phyloP scores from a whole-genome alignment of 2,888 invertebrate species.

The Drosophila fungiperda region DNA sequence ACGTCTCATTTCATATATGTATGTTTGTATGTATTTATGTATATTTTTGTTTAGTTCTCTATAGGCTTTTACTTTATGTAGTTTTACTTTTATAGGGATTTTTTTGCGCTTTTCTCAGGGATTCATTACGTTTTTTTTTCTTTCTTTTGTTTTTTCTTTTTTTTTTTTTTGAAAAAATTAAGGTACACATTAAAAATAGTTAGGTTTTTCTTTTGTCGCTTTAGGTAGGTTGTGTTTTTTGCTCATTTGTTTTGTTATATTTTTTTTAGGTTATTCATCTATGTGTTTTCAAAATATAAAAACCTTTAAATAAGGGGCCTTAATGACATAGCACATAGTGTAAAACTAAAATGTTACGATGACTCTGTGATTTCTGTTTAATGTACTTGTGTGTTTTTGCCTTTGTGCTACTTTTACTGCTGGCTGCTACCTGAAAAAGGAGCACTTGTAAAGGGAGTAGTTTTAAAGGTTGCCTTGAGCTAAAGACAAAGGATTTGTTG shows the following conservation, averaged over 20 bases:
- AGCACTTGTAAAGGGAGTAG: conserved; percentile 21
- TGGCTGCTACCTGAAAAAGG: conserved; percentile 24
- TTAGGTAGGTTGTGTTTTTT: conserved; percentile 73
- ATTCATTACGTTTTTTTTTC: conserved; percentile 52
- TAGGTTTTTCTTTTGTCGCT: conserved; percentile 75
- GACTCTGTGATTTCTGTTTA: conserved; percentile 26
- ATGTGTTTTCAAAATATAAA: conserved; percentile 52
- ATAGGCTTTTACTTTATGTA: conserved; percentile 45
- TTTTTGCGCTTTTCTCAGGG: conserved; percentile 51
- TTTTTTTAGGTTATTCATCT: conserved; percentile 31
- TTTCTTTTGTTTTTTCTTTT: conserved; percentile 22
- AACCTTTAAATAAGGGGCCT: conserved; percentile 64
- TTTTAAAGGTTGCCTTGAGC: conserved; percentile 42
- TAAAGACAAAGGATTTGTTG: conserved; percentile 52
- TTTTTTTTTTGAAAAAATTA: conserved; percentile 65
- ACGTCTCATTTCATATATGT: conserved; percentile 44
- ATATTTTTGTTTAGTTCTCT: conserved; percentile 54
- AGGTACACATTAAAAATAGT: conserved; percentile 83
- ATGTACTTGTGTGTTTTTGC: conserved; percentile 17
- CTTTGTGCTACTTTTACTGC: conserved; percentile 45
- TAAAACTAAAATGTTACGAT: conserved; percentile 65
- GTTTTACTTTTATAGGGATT: conserved; percentile 39
- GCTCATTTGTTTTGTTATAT: conserved; percentile 11
- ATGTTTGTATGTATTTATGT: conserved; percentile 41
- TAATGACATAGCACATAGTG: conserved; percentile 67